These are phyloP conservation scores for Diplolepis rosae DNA, from an alignment of 2,888 invertebrate species.

Conservation along the genomic window DNA sequence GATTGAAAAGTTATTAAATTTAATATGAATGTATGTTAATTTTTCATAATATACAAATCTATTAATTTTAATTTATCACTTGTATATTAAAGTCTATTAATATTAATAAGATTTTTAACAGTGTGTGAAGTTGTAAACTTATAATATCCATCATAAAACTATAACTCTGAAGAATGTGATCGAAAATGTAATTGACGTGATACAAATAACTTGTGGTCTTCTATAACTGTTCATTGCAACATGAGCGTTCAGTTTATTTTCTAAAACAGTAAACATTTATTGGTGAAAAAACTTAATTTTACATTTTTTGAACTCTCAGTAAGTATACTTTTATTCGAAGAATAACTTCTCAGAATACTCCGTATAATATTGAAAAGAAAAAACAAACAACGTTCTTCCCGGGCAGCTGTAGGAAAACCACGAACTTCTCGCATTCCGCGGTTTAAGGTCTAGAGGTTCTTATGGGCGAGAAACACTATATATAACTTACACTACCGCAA, in stretches of 20 bases:
- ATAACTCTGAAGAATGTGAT: too few relatives aligned
- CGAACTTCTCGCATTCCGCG: constrained; percentile 61
- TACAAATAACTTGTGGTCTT: background rate
- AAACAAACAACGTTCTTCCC: constrained; percentile 38
- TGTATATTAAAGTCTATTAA: too few relatives aligned
- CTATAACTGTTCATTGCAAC: background rate
- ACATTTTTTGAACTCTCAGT: background rate
- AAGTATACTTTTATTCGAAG: background rate
- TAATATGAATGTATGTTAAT: too few relatives aligned
- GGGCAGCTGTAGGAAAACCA: constrained; percentile 44
- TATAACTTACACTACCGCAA: background rate
- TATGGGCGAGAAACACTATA: background rate
- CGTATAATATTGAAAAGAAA: constrained; percentile 9
- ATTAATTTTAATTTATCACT: too few relatives aligned
- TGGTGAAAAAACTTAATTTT: background rate
- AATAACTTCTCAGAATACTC: background rate
- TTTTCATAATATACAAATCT: too few relatives aligned
- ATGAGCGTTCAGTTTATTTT: background rate
- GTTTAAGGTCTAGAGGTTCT: constrained; percentile 48
- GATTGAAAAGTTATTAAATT: too few relatives aligned
- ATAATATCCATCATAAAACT: too few relatives aligned
- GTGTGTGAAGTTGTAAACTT: too few relatives aligned
- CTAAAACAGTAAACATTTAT: background rate
- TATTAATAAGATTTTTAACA: too few relatives aligned
- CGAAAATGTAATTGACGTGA: too few relatives aligned